Evolutionary conservation across 2,888 invertebrate species (phyloP), one percentile per base, ranked within the genome.

Genomic region (Dryobotodes eremita): DNA sequence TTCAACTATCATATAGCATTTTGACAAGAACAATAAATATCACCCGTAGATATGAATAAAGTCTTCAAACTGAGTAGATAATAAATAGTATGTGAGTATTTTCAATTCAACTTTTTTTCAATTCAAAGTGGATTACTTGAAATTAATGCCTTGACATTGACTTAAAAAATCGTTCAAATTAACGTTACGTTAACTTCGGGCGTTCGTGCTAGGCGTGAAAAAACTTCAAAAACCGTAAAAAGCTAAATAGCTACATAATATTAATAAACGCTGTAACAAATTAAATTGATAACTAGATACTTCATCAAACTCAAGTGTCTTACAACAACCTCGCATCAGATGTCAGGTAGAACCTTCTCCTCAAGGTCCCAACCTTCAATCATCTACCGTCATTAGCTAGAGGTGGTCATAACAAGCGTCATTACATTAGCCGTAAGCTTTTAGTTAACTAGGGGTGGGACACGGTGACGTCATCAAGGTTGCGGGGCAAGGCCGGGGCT

Each of bases 401-500:
- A 75, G 85, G 76, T 77, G 80, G 70, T 76, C 78, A 77, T 87
- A 87, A 82, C 80, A 77, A 77, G 82, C 70, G 74, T 74, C 76
- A 72, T 88, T 85, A 82, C 85, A 85, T 87, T 85, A 88, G 83
- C 23, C 20, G 75, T 76, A 77, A 78, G 90, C 89, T 89, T 89
- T 89, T 88, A 89, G 87, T 85, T 88, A 89, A 88, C 86, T 83
- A 89, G 80, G 89, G 88, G 87, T 77, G 83, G 74, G 71, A 78
- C 76, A 65, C 31, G 62, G 75, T 89, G 89, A 90, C 89, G 89
- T 86, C 90, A 90, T 31, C 72, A 76, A 84, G 89, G 85, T 80
- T 79, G 69, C 53, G n/a, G 69, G 31, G 65, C 86, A 88, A 82
- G 89, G 89, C 73, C 79, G 50, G 13, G 11, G 61, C 83, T 80